Evolutionary conservation across 2,888 invertebrate species (phyloP), one percentile per base, ranked within the genome.

Genomic region (Agrotis ipsilon): DNA sequence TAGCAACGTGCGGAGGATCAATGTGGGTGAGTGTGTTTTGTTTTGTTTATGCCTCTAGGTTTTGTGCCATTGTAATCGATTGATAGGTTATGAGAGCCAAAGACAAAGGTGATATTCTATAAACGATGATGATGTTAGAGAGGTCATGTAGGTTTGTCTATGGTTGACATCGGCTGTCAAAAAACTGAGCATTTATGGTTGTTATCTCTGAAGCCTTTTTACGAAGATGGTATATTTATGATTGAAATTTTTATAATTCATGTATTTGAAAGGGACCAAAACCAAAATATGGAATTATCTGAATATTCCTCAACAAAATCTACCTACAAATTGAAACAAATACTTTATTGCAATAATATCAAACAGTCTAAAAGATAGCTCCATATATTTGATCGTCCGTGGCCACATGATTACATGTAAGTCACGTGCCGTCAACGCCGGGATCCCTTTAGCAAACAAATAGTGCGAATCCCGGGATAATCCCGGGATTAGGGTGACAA

Each of bases 401-500:
- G 51, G 67, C 68, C 66, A 74, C 82, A 51, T 68, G 63, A 83
- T 85, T 78, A 78, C 85, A 90, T 89, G 86, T 85, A 81, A 91
- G 92, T 94, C 95, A 94, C 95, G 94, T 93, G 84, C 80, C 75
- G 85, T 79, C 80, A 67, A 86, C 86, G 80, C 78, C 82, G 82
- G 86, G 88, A 90, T 94, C 94, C 95, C 93, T 94, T 95, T 94
- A 95, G 94, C 92, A 94, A 94, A 94, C 93, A 93, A 94, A 95
- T 93, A 84, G 87, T 83, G 79, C 72, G 81, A 84, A 85, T 86
- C 88, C 87, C 88, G 88, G 75, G 91, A 92, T 92, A 90, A 92
- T 52, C 52, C 87, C 88, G 88, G 82, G 91, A 92, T 92, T 91
- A 92, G 89, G 92, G 92, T 86, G 91, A 90, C 93, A 90, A 93